These are phyloP conservation scores for Sebastiscus tertius DNA, from an alignment of 2,797 vertebrate species.

Conservation along the genomic window DNA sequence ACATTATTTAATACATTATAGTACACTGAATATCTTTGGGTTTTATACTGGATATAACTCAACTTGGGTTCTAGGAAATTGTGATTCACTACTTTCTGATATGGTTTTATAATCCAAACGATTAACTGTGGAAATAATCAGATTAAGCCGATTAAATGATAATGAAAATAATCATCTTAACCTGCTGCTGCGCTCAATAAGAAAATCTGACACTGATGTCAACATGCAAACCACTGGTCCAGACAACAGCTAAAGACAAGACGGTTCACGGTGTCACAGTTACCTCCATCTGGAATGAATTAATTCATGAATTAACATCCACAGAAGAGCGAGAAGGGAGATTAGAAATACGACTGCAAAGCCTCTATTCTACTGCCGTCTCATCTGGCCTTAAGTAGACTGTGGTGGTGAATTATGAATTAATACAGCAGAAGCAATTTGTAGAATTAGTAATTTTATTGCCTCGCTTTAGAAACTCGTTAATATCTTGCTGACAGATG, in stretches of 20 bases:
- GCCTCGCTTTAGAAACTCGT: constrained; percentile 4
- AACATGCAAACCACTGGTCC: background rate
- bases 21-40: background rate
- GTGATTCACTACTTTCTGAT: background rate
- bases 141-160: background rate
- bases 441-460: constrained; percentile 14
- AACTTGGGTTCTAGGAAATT: background rate
- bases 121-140: background rate
- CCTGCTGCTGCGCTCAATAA: background rate
- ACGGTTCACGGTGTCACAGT: background rate
- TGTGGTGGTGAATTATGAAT: constrained; percentile 22
- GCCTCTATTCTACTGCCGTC: background rate
- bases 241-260: background rate
- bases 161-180: background rate
- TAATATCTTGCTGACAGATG: constrained; percentile 17
- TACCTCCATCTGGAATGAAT: background rate
- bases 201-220: background rate
- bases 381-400: background rate
- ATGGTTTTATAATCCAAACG: background rate
- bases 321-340: background rate
- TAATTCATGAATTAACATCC: background rate
- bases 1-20: too few species aligned
- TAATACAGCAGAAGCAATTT: constrained; percentile 25
- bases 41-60: background rate
- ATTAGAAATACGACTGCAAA: background rate